Percentiles rank a stretch among this genome's conserved stretches.
phyloP scores from a whole-genome alignment of 2,797 vertebrate species.

The Silurus aristotelis region DNA sequence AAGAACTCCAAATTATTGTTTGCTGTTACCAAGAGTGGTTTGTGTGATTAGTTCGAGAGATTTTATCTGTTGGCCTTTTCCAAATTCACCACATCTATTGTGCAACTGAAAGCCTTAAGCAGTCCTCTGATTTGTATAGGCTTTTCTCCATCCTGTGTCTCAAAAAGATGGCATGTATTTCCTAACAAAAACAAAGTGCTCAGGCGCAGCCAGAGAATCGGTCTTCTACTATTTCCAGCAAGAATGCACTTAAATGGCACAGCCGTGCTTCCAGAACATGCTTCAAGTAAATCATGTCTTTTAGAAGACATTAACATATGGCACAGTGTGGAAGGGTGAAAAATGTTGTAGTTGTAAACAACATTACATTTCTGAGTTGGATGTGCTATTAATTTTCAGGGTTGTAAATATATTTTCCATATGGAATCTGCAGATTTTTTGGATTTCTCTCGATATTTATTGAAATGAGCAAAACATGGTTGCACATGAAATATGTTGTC shows the following conservation, averaged over 20 bases:
- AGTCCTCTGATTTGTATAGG: constrained; percentile 42
- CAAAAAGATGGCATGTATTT: constrained; percentile 54
- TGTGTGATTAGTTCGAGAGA: constrained; percentile 41
- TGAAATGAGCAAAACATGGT: constrained; percentile 36
- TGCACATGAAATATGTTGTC: constrained; percentile 22
- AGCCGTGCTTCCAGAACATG: constrained; percentile 58
- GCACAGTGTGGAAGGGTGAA: not conserved
- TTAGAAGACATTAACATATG: constrained; percentile 21
- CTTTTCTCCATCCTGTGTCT: constrained; percentile 53
- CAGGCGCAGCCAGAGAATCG: constrained; percentile 58
- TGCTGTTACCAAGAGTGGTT: constrained; percentile 26
- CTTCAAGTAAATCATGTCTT: constrained; percentile 45
- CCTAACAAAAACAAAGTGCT: constrained; percentile 57
- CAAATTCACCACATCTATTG: constrained; percentile 49
- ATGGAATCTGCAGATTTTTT: not conserved
- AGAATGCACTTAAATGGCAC: constrained; percentile 61
- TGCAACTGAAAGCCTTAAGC: constrained; percentile 30
- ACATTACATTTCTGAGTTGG: constrained; percentile 6
- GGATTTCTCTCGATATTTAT: constrained; percentile 6
- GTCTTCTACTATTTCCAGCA: constrained; percentile 54
- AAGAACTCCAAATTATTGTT: constrained; percentile 30
- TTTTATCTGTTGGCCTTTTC: constrained; percentile 33
- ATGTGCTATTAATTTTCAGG: constrained; percentile 23
- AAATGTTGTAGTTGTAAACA: constrained; percentile 30
- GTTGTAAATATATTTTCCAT: constrained; percentile 4